These are phyloP conservation scores for Schizotus pectinicornis DNA, from an alignment of 2,888 invertebrate species.

Conservation along the genomic window DNA sequence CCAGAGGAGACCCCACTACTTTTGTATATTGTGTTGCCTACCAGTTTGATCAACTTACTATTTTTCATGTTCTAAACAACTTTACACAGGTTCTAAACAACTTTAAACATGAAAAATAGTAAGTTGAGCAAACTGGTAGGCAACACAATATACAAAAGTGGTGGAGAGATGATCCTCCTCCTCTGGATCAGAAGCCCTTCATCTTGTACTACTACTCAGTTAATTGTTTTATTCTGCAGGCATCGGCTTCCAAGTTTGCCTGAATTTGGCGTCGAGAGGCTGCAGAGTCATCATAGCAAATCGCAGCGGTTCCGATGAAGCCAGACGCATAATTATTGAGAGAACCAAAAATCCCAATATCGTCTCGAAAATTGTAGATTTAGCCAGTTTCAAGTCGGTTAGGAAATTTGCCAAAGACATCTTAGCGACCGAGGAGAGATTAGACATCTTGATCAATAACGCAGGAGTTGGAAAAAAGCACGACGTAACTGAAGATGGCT, in stretches of 20 bases:
- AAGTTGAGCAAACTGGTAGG: too few species aligned
- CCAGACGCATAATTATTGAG: conserved; percentile 75
- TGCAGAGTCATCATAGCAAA: conserved; percentile 86
- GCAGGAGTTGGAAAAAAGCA: conserved; percentile 82
- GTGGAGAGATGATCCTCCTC: too few species aligned
- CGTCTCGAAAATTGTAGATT: conserved; percentile 75
- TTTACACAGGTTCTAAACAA: too few species aligned
- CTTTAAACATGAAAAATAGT: too few species aligned
- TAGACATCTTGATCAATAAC: conserved; percentile 87
- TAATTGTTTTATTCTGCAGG: neutral
- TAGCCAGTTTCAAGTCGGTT: conserved; percentile 78
- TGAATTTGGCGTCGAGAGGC: conserved; percentile 69
- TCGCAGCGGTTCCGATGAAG: conserved; percentile 72
- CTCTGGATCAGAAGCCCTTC: too few species aligned
- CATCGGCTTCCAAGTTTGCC: too few species aligned
- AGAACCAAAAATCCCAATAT: conserved; percentile 74
- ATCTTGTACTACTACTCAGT: too few species aligned
- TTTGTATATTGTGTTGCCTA: too few species aligned
- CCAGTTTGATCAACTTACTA: too few species aligned
- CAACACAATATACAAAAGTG: too few species aligned
- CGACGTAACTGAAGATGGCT: conserved; percentile 76
- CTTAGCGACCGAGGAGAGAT: conserved; percentile 70
- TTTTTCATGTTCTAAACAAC: too few species aligned
- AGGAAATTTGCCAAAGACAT: conserved; percentile 84
- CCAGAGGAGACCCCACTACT: too few species aligned